phyloP scores from a whole-genome alignment of 2,797 vertebrate species.

The Bovichtus variegatus region DNA sequence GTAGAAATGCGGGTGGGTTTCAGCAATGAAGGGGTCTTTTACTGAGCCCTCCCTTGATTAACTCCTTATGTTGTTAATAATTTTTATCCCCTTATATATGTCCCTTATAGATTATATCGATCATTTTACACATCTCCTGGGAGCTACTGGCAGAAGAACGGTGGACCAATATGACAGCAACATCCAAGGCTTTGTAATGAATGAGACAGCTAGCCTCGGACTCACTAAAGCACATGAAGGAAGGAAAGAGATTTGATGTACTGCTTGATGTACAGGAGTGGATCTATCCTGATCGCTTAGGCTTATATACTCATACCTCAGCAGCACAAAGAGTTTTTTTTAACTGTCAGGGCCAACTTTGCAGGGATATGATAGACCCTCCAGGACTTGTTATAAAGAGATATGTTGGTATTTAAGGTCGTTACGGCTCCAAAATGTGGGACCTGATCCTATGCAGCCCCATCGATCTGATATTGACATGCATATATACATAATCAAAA shows the following conservation, averaged over 20 bases:
- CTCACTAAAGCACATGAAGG: conserved; percentile 32
- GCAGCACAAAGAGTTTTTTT: conserved; percentile 27
- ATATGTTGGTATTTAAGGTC: conserved; percentile 23
- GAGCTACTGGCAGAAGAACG: conserved; percentile 54
- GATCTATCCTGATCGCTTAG: conserved; percentile 35
- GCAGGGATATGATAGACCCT: conserved; percentile 27
- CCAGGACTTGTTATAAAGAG: conserved; percentile 20
- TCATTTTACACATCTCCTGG: conserved; percentile 68
- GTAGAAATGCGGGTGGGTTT: conserved; percentile 65
- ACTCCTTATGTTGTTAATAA: conserved; percentile 74
- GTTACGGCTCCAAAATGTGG: background rate
- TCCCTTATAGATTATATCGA: conserved; percentile 79
- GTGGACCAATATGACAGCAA: conserved; percentile 69
- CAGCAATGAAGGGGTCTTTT: conserved; percentile 59
- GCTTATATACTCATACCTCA: conserved; percentile 27
- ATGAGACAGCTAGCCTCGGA: conserved; percentile 33
- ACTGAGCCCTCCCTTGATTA: conserved; percentile 68
- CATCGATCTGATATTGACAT: background rate
- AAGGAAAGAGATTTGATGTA: conserved; percentile 44
- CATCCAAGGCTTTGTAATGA: conserved; percentile 71
- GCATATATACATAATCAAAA: background rate
- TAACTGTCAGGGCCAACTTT: conserved; percentile 37
- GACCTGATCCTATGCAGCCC: background rate
- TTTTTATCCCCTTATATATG: conserved; percentile 78
- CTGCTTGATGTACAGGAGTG: conserved; percentile 34